Evolutionary conservation across 2,797 vertebrate species (phyloP).

Genomic region (Enteromius mattozi): DNA sequence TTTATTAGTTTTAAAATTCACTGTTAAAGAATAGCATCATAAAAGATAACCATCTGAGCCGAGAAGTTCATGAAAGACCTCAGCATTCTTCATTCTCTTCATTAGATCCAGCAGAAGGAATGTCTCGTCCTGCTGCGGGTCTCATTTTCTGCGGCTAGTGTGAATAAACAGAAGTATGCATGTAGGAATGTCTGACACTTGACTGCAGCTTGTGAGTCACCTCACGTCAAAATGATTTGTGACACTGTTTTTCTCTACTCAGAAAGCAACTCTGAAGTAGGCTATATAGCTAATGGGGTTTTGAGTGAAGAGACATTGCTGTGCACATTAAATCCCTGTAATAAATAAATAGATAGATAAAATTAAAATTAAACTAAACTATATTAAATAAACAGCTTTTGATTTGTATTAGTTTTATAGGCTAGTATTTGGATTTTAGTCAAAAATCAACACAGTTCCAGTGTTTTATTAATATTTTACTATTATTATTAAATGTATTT

Average conservation of each 20-base stretch:
- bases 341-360: too few species aligned
- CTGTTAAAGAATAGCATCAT: background rate
- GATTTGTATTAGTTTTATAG: background rate
- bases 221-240: slow-evolving; percentile 49
- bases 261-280: background rate
- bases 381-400: background rate
- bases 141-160: slow-evolving; percentile 50
- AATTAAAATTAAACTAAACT: background rate
- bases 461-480: background rate
- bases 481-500: background rate
- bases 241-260: slow-evolving; percentile 32
- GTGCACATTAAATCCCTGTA: background rate
- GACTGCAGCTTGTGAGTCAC: slow-evolving; percentile 51
- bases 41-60: background rate
- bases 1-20: background rate
- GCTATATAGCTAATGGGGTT: background rate
- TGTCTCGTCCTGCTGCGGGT: slow-evolving; percentile 49
- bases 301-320: slow-evolving; percentile 5
- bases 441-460: background rate
- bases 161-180: slow-evolving; percentile 54
- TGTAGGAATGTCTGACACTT: slow-evolving; percentile 52
- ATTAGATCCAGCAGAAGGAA: slow-evolving; percentile 60
- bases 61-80: background rate
- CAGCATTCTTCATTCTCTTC: slow-evolving; percentile 40
- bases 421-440: background rate